phyloP scores from a whole-genome alignment of 2,888 invertebrate genomes.

The Oscheius sp. region DNA sequence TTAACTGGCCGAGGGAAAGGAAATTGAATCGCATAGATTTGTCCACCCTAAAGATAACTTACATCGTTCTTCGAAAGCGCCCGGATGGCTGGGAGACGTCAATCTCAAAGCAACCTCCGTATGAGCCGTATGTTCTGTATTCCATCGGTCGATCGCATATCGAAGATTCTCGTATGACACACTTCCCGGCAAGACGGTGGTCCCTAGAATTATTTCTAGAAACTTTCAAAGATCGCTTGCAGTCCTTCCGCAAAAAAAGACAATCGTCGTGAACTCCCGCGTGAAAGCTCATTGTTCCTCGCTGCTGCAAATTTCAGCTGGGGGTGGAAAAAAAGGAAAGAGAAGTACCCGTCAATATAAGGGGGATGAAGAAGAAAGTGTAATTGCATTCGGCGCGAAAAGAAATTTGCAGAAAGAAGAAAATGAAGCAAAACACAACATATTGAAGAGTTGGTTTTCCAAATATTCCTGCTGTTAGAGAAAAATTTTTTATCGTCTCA shows the following conservation, averaged over 20 bases:
- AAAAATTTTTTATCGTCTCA: too few relatives aligned
- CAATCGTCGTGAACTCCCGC: background rate
- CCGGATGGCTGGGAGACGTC: constrained; percentile 44
- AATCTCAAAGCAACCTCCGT: constrained; percentile 53
- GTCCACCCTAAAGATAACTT: background rate
- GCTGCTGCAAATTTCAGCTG: background rate
- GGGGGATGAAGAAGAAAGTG: too few relatives aligned
- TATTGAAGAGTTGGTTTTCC: too few relatives aligned
- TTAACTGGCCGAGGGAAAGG: background rate
- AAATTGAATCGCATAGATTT: background rate
- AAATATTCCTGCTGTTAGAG: too few relatives aligned
- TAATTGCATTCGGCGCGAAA: too few relatives aligned
- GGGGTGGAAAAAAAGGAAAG: background rate
- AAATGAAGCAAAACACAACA: too few relatives aligned
- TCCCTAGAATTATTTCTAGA: constrained; percentile 37
- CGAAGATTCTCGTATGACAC: constrained; percentile 60
- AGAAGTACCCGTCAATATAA: too few relatives aligned
- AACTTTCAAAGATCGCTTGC: background rate
- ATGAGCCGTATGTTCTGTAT: constrained; percentile 53
- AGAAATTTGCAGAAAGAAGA: too few relatives aligned
- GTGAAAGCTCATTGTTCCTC: constrained; percentile 17
- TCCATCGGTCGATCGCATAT: constrained; percentile 66
- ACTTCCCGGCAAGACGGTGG: constrained; percentile 46
- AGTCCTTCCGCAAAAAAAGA: background rate
- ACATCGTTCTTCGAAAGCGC: constrained; percentile 53